These are phyloP conservation scores for Drosophila funebris DNA, from an alignment of 1,140 invertebrate genomes.

Conservation along the genomic window DNA sequence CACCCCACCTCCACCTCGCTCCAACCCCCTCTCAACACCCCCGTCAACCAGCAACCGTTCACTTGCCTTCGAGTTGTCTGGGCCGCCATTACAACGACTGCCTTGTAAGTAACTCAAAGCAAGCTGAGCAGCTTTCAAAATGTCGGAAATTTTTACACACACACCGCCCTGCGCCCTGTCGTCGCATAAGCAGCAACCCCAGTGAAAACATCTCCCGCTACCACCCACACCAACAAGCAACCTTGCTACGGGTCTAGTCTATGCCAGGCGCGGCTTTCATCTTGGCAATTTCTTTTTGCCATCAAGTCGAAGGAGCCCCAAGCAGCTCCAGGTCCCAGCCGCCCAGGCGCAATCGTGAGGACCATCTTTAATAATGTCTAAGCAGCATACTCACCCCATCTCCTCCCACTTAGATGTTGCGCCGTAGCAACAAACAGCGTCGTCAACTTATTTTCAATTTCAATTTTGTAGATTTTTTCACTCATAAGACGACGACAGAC, in stretches of 20 bases:
- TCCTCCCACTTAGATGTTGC: not conserved
- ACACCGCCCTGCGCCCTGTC: not conserved
- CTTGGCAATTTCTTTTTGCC: conserved; percentile 79
- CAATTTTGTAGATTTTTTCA: conserved; percentile 81
- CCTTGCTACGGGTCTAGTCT: conserved; percentile 41
- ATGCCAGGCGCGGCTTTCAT: conserved; percentile 62
- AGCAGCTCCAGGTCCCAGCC: conserved; percentile 1
- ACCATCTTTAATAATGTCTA: conserved; percentile 74
- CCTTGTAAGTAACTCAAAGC: conserved; percentile 69
- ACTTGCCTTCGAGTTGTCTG: conserved; percentile 2
- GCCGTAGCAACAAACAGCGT: conserved; percentile 62
- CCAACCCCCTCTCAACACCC: not conserved
- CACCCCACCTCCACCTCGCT: conserved; percentile 14
- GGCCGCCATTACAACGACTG: conserved; percentile 22
- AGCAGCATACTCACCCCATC: conserved; percentile 38
- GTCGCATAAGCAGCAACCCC: not conserved
- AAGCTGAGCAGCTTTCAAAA: conserved; percentile 75
- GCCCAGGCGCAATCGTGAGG: conserved; percentile 41
- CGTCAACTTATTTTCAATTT: conserved; percentile 82
- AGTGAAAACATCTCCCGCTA: not conserved
- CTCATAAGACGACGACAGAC: conserved; percentile 63
- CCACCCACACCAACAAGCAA: not conserved
- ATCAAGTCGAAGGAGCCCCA: conserved; percentile 22
- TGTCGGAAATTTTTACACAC: conserved; percentile 78
- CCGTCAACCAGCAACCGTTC: not conserved